Conservation (phyloP, 1,140 invertebrate species). For the Conopomorpha cramerella region DNA sequence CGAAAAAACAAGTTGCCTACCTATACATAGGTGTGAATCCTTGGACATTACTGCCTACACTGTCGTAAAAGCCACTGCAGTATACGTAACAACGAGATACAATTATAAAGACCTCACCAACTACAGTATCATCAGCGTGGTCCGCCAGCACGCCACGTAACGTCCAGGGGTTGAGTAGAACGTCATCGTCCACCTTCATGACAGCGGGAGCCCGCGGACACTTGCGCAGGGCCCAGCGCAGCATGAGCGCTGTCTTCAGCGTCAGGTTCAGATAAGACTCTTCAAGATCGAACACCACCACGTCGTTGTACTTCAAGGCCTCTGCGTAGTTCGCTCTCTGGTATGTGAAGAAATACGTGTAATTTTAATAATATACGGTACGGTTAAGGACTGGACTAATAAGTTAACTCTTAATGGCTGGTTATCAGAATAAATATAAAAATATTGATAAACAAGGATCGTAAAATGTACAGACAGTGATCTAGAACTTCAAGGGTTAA, state of each 20-base stretch:
- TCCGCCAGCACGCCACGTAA: constrained; percentile 64
- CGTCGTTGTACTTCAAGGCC: constrained; percentile 30
- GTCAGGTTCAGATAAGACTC: constrained; percentile 83
- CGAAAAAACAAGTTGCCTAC: too few relatives aligned
- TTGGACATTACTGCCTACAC: too few relatives aligned
- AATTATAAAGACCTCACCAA: constrained; percentile 25
- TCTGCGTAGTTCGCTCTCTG: constrained; percentile 37
- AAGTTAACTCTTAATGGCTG: too few relatives aligned
- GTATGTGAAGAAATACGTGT: not conserved
- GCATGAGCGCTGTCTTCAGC: constrained; percentile 77
- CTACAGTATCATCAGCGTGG: constrained; percentile 15
- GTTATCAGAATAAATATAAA: too few relatives aligned
- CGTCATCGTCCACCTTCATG: constrained; percentile 77
- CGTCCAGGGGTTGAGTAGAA: constrained; percentile 70
- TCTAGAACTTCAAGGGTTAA: too few relatives aligned
- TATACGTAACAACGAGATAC: too few relatives aligned
- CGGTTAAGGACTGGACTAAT: too few relatives aligned
- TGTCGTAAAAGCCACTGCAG: too few relatives aligned
- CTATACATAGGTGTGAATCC: too few relatives aligned
- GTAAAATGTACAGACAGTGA: too few relatives aligned
- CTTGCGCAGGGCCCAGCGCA: constrained; percentile 72
- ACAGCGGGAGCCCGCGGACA: constrained; percentile 68
- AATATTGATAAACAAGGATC: too few relatives aligned
- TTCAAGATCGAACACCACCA: constrained; percentile 65
- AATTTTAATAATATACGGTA: not conserved